Evolutionary conservation across 2,888 invertebrate genomes (phyloP).

Genomic region (Diabrotica balteata): DNA sequence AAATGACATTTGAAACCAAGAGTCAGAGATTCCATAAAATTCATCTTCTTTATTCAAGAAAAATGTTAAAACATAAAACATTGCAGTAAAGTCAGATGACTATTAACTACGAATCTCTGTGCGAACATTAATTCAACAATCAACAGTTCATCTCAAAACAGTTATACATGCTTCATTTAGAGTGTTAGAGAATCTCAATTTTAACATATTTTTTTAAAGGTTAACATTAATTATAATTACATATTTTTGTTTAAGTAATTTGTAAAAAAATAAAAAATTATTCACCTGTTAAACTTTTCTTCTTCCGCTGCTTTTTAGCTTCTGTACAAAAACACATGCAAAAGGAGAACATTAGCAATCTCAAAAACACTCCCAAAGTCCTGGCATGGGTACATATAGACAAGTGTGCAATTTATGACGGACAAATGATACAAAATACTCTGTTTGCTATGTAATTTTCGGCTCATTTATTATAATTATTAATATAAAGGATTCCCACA

Average conservation of each 20-base stretch:
- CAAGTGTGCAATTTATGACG: conserved; percentile 37
- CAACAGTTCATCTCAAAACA: conserved; percentile 28
- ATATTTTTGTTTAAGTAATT: conserved; percentile 40
- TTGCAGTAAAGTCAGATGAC: conserved; percentile 1
- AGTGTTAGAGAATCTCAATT: conserved; percentile 30
- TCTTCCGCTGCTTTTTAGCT: conserved; percentile 95
- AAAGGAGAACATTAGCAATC: conserved; percentile 63
- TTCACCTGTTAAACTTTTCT: conserved; percentile 91
- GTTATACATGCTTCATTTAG: conserved; percentile 24
- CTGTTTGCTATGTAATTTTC: background rate
- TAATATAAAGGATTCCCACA: too few relatives aligned
- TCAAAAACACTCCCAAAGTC: conserved; percentile 62
- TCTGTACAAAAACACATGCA: conserved; percentile 73
- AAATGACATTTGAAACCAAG: background rate
- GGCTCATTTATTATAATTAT: too few relatives aligned
- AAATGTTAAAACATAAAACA: conserved; percentile 10
- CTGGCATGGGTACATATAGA: conserved; percentile 59
- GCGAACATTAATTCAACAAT: conserved; percentile 21
- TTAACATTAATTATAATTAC: conserved; percentile 3
- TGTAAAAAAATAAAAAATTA: conserved; percentile 60
- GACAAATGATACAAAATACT: conserved; percentile 11
- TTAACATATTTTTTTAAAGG: conserved; percentile 36
- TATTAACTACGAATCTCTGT: conserved; percentile 19
- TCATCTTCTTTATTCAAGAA: background rate
- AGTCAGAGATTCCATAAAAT: conserved; percentile 15